Percentiles rank a stretch among this genome's conserved stretches.
Evolutionary conservation across 2,797 vertebrate species (phyloP).

Genomic region (Nannoperca australis): DNA sequence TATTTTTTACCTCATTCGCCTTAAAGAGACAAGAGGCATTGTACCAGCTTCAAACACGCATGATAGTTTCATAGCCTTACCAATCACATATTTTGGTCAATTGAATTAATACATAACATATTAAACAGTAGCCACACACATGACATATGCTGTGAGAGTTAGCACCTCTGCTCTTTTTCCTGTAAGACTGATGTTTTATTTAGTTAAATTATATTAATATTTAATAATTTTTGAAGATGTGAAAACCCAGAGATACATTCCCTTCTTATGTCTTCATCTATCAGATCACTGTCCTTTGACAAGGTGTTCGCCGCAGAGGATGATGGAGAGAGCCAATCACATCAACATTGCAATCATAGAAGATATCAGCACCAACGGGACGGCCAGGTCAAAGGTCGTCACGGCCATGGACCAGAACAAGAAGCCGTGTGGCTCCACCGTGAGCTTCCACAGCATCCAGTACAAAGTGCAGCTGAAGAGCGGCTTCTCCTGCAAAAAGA

Average conservation of each 20-base stretch:
- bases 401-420: constrained; percentile 22
- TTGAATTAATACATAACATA: too few species aligned
- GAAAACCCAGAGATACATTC: background rate
- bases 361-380: constrained; percentile 69
- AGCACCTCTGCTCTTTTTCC: background rate
- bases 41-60: background rate
- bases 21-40: background rate
- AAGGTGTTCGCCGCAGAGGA: constrained; percentile 31
- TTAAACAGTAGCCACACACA: background rate
- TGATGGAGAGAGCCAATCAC: constrained; percentile 69
- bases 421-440: constrained; percentile 71
- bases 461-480: constrained; percentile 79
- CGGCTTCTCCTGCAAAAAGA: constrained; percentile 67
- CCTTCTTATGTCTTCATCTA: background rate
- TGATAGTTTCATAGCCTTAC: background rate
- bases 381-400: constrained; percentile 43
- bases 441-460: constrained; percentile 86
- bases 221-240: background rate
- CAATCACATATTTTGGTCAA: background rate
- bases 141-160: background rate
- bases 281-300: background rate
- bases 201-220: background rate
- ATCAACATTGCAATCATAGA: constrained; percentile 79
- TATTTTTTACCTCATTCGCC: background rate
- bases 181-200: background rate